These are phyloP conservation scores for Otocyon megalotis DNA, from an alignment of 2,113 vertebrate genomes.

Conservation along the genomic window DNA sequence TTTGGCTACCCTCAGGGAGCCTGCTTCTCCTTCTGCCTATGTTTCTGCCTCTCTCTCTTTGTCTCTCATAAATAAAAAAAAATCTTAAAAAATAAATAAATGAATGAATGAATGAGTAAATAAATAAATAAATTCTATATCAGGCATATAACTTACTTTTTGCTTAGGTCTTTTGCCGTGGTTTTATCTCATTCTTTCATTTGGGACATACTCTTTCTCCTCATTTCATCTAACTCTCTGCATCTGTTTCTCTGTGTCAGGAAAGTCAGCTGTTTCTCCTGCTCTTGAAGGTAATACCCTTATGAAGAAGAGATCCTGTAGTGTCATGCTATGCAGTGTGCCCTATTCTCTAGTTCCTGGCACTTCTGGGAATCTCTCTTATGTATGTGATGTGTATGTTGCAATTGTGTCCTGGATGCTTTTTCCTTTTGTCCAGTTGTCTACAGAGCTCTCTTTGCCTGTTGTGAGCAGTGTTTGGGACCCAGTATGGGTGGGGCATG, in stretches of 20 bases:
- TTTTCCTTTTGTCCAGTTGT: not conserved
- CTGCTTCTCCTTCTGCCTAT: too few species aligned
- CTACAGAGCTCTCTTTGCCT: not conserved
- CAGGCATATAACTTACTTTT: not conserved
- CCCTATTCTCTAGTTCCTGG: not conserved
- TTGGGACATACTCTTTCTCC: not conserved
- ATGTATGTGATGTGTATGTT: not conserved
- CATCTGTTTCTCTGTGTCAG: not conserved
- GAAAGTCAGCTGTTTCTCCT: not conserved
- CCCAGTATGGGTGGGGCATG: not conserved
- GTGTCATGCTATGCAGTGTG: not conserved
- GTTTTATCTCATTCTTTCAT: not conserved
- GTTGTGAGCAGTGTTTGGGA: not conserved
- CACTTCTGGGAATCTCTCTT: not conserved
- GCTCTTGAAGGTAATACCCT: not conserved
- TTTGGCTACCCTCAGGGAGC: too few species aligned
- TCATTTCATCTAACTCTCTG: not conserved
- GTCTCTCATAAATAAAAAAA: too few species aligned
- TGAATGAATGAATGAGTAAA: too few species aligned
- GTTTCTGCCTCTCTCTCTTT: too few species aligned
- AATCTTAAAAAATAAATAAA: too few species aligned
- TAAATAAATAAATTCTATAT: not conserved
- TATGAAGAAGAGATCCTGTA: not conserved
- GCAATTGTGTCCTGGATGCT: not conserved
- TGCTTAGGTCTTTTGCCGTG: not conserved